phyloP scores from a whole-genome alignment of 2,888 invertebrate species.

The Thereva nobilitata region DNA sequence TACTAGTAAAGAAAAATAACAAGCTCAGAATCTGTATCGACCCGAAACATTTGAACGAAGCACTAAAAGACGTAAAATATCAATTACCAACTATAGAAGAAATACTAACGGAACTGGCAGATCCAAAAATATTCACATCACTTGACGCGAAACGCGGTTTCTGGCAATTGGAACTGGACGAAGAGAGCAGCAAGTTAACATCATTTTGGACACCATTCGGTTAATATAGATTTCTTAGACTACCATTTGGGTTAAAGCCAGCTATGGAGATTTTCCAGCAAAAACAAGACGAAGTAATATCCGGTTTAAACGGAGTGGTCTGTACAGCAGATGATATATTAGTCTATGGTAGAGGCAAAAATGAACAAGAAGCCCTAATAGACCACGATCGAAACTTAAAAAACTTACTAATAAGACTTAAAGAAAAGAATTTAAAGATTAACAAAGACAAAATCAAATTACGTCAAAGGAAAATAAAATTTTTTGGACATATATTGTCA shows the following conservation, averaged over 20 bases:
- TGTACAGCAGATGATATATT: constrained; percentile 43
- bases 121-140: constrained; percentile 43
- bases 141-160: constrained; percentile 43
- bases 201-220: constrained; percentile 44
- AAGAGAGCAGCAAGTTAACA: constrained; percentile 50
- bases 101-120: constrained; percentile 41
- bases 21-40: constrained; percentile 46
- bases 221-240: constrained; percentile 37
- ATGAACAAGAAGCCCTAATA: constrained; percentile 38
- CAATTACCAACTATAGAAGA: constrained; percentile 44
- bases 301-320: constrained; percentile 38
- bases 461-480: too few species aligned
- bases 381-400: constrained; percentile 44
- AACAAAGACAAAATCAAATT: too few species aligned
- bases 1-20: constrained; percentile 44
- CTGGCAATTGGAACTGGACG: constrained; percentile 39
- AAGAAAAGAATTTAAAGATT: too few species aligned
- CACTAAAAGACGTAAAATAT: constrained; percentile 41
- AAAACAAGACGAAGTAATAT: constrained; percentile 41
- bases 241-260: constrained; percentile 44
- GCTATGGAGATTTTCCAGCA: too few species aligned
- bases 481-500: too few species aligned
- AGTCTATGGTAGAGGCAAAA: constrained; percentile 38
- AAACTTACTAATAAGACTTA: constrained; percentile 27
- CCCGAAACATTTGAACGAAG: constrained; percentile 44